Conservation (phyloP, 2,113 vertebrate species). For the Gavia stellata region DNA sequence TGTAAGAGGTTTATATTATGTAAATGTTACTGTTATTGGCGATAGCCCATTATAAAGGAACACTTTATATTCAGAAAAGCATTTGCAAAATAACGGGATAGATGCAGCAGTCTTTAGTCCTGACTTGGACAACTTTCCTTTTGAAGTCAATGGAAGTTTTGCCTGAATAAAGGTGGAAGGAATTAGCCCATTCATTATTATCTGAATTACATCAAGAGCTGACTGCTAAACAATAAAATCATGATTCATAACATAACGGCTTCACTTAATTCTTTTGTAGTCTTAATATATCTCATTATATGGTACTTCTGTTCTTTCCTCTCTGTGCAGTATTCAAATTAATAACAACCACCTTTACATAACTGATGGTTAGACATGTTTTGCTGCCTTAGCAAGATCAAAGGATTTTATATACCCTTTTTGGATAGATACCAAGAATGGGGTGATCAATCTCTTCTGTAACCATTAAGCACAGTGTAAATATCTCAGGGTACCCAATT, state of each 20-base stretch:
- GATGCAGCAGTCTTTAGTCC: background rate
- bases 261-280: constrained; percentile 55
- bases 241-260: constrained; percentile 49
- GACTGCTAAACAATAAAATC: constrained; percentile 53
- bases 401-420: constrained; percentile 42
- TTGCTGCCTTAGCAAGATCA: constrained; percentile 53
- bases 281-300: constrained; percentile 47
- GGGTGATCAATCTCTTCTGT: constrained; percentile 22
- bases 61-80: background rate
- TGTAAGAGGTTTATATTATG: constrained; percentile 30
- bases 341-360: constrained; percentile 59
- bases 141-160: constrained; percentile 57
- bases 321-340: constrained; percentile 56
- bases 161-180: constrained; percentile 37
- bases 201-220: constrained; percentile 57
- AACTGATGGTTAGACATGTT: constrained; percentile 49
- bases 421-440: constrained; percentile 32
- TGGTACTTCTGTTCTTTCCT: constrained; percentile 62
- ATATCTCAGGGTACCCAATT: constrained; percentile 39
- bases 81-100: constrained; percentile 42
- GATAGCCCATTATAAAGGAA: constrained; percentile 10
- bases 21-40: constrained; percentile 34
- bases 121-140: constrained; percentile 44
- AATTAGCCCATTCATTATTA: constrained; percentile 57
- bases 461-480: constrained; percentile 34